Evolutionary conservation across 1,140 invertebrate genomes (phyloP), one percentile per base, ranked within the genome.

Genomic region (Sinonovacula constricta): DNA sequence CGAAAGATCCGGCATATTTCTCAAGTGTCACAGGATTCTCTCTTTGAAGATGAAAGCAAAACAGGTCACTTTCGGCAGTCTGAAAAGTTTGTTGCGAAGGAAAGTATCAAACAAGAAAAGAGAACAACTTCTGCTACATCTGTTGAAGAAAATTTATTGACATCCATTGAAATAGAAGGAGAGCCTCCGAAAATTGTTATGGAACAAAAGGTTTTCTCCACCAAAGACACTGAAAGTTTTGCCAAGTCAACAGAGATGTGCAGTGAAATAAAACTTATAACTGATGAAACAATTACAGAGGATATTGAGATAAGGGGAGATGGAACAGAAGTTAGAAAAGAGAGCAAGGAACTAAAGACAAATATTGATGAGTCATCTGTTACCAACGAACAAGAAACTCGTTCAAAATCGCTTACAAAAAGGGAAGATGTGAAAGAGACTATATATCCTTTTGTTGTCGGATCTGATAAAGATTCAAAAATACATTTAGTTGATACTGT

Each of bases 111-210:
- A 51, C 68, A 81, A 70, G 59, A 80, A 70, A 70, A 36, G 28
- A 66, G 49, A 51, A 69, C 53, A 24, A 78, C 59, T n/a, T 57
- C 56, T 26, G 28, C 70, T 22, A 63, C 57, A 24, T 74, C 70
- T 59, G 71, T 63, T 26, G 66, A 83, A 67, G 67, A 76, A 68
- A 78, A 78, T 51, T n/a, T 31, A 14, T 54, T 79, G 14, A 62
- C 33, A 56, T 62, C 53, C 49, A 45, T 69, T 57, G 39, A 80
- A 59, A 39, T 69, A 34, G 67, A 68, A 68, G 57, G 53, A 34
- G 71, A 75, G 45, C 28, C 54, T 39, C 49, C 53, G 26, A 76
- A 70, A 39, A 60, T 68, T 10, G 51, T 62, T 10, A 76, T 70
- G 69, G 63, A 74, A 34, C 45, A 74, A 67, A 59, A 75, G 39